These are phyloP conservation scores for Thecocarcelia acutangulata DNA, from an alignment of 2,888 invertebrate genomes.

Conservation along the genomic window DNA sequence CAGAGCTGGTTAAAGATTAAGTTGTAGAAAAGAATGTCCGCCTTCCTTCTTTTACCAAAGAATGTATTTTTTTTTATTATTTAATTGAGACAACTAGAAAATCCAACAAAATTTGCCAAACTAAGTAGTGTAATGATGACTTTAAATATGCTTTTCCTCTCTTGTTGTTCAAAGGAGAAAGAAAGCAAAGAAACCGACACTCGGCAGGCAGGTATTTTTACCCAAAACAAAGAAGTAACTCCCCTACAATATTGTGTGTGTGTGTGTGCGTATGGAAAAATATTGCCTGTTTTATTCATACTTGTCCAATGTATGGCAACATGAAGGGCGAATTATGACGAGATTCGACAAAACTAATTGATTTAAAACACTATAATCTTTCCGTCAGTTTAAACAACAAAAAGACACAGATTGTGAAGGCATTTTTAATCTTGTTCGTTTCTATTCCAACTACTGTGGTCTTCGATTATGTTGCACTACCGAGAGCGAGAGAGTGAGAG, in stretches of 20 bases:
- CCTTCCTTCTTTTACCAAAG: slow-evolving; percentile 48
- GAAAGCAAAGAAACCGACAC: slow-evolving; percentile 36
- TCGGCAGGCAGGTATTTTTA: slow-evolving; percentile 36
- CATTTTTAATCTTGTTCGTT: slow-evolving; percentile 41
- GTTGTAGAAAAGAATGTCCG: slow-evolving; percentile 63
- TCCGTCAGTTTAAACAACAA: slow-evolving; percentile 68
- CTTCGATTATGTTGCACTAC: slow-evolving; percentile 63
- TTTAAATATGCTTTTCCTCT: slow-evolving; percentile 55
- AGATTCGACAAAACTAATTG: slow-evolving; percentile 81
- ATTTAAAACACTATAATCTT: slow-evolving; percentile 80
- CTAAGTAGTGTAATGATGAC: slow-evolving; percentile 65
- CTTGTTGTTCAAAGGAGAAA: slow-evolving; percentile 5
- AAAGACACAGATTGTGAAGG: slow-evolving; percentile 43
- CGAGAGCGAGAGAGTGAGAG: background rate
- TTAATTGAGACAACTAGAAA: slow-evolving; percentile 67
- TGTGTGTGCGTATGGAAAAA: slow-evolving; percentile 12
- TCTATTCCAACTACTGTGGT: slow-evolving; percentile 60
- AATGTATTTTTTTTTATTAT: slow-evolving; percentile 57
- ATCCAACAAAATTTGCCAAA: slow-evolving; percentile 64
- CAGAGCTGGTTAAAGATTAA: slow-evolving; percentile 62
- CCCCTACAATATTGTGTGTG: slow-evolving; percentile 15
- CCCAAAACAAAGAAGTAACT: slow-evolving; percentile 11
- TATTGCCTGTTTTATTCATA: slow-evolving; percentile 45
- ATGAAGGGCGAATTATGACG: slow-evolving; percentile 78
- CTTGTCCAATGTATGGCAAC: slow-evolving; percentile 68